These are phyloP conservation scores for Leptodactylus fallax DNA, from an alignment of 2,797 vertebrate genomes.

Conservation along the genomic window DNA sequence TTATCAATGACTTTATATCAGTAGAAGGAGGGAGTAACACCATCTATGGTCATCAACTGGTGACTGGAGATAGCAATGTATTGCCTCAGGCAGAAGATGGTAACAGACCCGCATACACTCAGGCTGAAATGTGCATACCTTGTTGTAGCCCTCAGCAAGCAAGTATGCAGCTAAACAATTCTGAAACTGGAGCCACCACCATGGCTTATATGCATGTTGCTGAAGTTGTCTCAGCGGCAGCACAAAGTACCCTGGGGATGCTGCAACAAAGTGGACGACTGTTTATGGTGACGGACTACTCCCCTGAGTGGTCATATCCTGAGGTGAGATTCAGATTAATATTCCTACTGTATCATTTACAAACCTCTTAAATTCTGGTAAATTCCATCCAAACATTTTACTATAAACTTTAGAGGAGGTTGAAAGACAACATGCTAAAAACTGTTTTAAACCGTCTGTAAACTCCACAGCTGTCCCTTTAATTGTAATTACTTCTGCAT, in stretches of 20 bases:
- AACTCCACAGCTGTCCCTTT: not conserved
- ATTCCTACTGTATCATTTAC: slow-evolving; percentile 24
- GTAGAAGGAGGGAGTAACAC: slow-evolving; percentile 89
- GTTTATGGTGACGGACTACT: slow-evolving; percentile 99
- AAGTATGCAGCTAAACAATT: slow-evolving; percentile 76
- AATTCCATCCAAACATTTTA: not conserved
- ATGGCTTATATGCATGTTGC: slow-evolving; percentile 98
- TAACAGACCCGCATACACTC: slow-evolving; percentile 83
- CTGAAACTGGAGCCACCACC: slow-evolving; percentile 82
- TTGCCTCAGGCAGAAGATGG: slow-evolving; percentile 86
- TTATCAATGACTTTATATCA: slow-evolving; percentile 98
- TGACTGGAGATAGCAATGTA: slow-evolving; percentile 75
- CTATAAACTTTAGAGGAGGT: not conserved
- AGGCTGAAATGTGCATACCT: slow-evolving; percentile 93
- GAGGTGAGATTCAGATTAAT: slow-evolving; percentile 83
- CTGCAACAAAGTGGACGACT: slow-evolving; percentile 94
- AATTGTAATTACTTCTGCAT: not conserved
- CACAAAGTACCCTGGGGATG: slow-evolving; percentile 91
- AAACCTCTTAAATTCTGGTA: not conserved
- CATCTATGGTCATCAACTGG: slow-evolving; percentile 95
- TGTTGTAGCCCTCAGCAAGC: slow-evolving; percentile 94
- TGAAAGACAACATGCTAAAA: not conserved
- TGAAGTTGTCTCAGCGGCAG: slow-evolving; percentile 92
- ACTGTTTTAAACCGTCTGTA: not conserved
- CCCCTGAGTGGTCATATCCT: slow-evolving; percentile 98